phyloP scores from a whole-genome alignment of 1,140 invertebrate species.

The Tetragonula clypearis region DNA sequence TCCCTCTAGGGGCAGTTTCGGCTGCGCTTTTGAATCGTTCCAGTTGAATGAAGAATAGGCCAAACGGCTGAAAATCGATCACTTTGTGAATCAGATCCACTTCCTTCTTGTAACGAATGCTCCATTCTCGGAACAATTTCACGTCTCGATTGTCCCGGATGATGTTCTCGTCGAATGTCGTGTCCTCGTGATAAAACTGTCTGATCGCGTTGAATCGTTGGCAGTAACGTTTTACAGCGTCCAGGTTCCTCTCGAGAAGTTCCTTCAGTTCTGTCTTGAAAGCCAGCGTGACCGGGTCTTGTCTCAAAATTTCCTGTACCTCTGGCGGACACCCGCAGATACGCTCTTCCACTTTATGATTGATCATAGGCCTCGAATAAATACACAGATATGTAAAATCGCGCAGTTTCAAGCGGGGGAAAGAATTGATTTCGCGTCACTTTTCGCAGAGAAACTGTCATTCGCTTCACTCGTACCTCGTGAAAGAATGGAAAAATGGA shows the following conservation, averaged over 20 bases:
- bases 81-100: slow-evolving; percentile 84
- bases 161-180: slow-evolving; percentile 83
- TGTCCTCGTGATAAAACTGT: slow-evolving; percentile 87
- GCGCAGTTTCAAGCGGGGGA: neutral
- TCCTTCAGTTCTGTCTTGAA: slow-evolving; percentile 82
- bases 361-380: slow-evolving; percentile 86
- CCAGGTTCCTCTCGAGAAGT: slow-evolving; percentile 84
- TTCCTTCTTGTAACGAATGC: slow-evolving; percentile 84
- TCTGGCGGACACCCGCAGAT: slow-evolving; percentile 86
- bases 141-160: slow-evolving; percentile 81
- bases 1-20: slow-evolving; percentile 85
- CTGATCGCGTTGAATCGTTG: slow-evolving; percentile 86
- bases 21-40: slow-evolving; percentile 87
- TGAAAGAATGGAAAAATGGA: slow-evolving; percentile 80
- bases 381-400: neutral
- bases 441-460: neutral
- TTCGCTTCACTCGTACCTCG: slow-evolving; percentile 75
- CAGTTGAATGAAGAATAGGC: slow-evolving; percentile 87
- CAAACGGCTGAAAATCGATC: slow-evolving; percentile 83
- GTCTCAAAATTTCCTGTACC: slow-evolving; percentile 84
- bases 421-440: no score
- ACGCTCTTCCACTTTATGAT: slow-evolving; percentile 87
- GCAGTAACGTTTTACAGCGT: slow-evolving; percentile 84
- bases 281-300: slow-evolving; percentile 84
- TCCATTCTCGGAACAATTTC: slow-evolving; percentile 83